Percentiles rank a stretch among this genome's conserved stretches.
Evolutionary conservation across 2,888 invertebrate genomes (phyloP).

Genomic region (Nomada fabriciana): DNA sequence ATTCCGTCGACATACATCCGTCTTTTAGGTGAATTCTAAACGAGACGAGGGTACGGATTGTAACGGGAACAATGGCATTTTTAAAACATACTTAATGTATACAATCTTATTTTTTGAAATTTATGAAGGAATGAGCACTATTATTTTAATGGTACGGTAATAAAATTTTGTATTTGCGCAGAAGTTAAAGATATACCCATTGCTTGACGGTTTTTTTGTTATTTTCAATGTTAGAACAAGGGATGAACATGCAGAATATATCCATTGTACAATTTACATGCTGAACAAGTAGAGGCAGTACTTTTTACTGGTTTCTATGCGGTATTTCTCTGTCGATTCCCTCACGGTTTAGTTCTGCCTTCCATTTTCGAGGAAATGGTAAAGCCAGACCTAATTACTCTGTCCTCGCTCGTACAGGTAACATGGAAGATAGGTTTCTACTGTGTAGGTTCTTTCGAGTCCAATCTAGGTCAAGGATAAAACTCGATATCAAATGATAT

Average conservation of each 20-base stretch:
- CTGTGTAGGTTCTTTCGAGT: conserved; percentile 8
- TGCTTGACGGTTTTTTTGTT: neutral
- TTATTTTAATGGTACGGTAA: no score
- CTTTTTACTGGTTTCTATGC: conserved; percentile 16
- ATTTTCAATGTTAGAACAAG: neutral
- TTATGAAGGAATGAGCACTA: no score
- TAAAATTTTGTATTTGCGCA: no score
- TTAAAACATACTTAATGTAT: no score
- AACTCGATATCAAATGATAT: neutral
- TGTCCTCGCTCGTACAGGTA: conserved; percentile 12
- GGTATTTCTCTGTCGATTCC: conserved; percentile 23
- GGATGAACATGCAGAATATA: neutral
- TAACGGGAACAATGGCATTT: no score
- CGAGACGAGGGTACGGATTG: neutral
- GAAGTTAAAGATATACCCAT: neutral
- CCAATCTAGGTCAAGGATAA: conserved; percentile 31
- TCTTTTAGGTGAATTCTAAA: conserved; percentile 6
- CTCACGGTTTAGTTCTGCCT: conserved; percentile 17
- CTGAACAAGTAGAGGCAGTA: neutral
- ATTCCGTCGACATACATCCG: neutral
- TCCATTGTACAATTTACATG: neutral
- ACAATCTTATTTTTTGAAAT: no score
- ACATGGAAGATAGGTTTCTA: conserved; percentile 27
- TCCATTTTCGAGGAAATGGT: conserved; percentile 48
- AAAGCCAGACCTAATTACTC: conserved; percentile 43